A percentile compares a stretch with the other conserved stretches of the same genome.
phyloP scores from a whole-genome alignment of 2,888 invertebrate genomes.

The Sturmia bella region DNA sequence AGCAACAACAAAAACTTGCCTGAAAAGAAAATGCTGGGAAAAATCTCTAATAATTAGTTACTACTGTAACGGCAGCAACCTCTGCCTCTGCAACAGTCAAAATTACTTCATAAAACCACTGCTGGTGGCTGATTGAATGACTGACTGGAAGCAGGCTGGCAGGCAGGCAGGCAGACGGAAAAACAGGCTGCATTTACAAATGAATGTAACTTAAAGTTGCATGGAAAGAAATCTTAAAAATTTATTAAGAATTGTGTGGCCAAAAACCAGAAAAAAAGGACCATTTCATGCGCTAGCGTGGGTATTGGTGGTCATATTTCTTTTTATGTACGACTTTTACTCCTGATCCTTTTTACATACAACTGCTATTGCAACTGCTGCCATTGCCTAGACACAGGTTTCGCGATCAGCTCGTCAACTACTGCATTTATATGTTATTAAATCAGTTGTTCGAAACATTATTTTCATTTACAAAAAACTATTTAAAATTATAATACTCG shows the following conservation, averaged over 20 bases:
- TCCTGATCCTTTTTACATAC: not conserved
- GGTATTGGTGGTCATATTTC: constrained; percentile 45
- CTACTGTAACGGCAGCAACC: constrained; percentile 7
- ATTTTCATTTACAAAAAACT: not conserved
- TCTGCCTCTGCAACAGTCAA: not conserved
- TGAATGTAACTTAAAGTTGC: constrained; percentile 30
- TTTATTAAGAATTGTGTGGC: constrained; percentile 23
- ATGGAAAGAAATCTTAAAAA: constrained; percentile 20
- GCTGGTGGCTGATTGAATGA: constrained; percentile 32
- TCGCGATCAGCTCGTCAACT: not conserved
- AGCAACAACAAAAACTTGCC: not conserved
- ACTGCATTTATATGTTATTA: not conserved
- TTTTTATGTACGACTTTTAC: constrained; percentile 1
- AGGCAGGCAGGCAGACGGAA: constrained; percentile 4
- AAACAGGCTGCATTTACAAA: constrained; percentile 34
- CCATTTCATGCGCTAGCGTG: constrained; percentile 12
- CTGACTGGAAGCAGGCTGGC: constrained; percentile 11
- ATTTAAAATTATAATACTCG: too few species aligned
- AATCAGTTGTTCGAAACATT: constrained; percentile 15
- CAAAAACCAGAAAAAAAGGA: constrained; percentile 17
- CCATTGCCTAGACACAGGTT: not conserved
- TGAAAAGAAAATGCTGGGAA: constrained; percentile 29
- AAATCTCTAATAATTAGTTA: constrained; percentile 60
- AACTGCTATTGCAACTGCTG: constrained; percentile 3
- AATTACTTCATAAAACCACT: constrained; percentile 38